A percentile compares a stretch with the other conserved stretches of the same genome.
phyloP scores from a whole-genome alignment of 1,140 invertebrate genomes.

The Drosophila lini region DNA sequence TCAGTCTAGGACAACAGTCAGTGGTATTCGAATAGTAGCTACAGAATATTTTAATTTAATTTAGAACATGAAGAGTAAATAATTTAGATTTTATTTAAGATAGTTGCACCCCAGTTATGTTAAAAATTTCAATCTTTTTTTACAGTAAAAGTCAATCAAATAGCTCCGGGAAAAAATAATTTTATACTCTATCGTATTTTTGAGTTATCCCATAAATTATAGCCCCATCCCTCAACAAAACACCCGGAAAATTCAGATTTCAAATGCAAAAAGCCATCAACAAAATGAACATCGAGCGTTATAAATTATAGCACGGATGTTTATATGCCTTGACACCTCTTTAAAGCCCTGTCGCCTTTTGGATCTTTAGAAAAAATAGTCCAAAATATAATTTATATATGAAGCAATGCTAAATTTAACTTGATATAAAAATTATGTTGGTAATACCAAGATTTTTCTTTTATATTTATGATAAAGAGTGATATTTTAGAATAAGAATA shows the following conservation, averaged over 20 bases:
- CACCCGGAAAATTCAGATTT: slow-evolving; percentile 6
- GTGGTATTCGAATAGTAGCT: not conserved
- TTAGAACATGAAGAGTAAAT: not conserved
- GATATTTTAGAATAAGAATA: not conserved
- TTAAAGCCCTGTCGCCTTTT: slow-evolving; percentile 15
- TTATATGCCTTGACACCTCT: slow-evolving; percentile 40
- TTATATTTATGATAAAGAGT: not conserved
- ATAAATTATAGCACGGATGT: slow-evolving; percentile 47
- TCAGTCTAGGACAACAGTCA: slow-evolving; percentile 3
- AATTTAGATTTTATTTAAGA: not conserved
- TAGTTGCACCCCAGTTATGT: not conserved
- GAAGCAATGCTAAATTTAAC: slow-evolving; percentile 9
- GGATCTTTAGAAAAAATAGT: slow-evolving; percentile 32
- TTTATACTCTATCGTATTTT: not conserved
- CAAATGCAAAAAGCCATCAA: slow-evolving; percentile 18
- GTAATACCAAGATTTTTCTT: not conserved
- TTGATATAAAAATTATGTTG: slow-evolving; percentile 18
- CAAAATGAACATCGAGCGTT: slow-evolving; percentile 25
- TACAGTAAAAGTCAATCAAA: not conserved
- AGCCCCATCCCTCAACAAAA: not conserved
- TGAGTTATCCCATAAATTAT: slow-evolving; percentile 27
- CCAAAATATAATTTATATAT: slow-evolving; percentile 56
- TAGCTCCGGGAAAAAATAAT: not conserved
- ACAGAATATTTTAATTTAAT: not conserved
- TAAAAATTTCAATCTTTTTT: not conserved